Base-by-base conservation (phyloP, 2,113 vertebrate genomes). In the Calyptomena viridis region DNA sequence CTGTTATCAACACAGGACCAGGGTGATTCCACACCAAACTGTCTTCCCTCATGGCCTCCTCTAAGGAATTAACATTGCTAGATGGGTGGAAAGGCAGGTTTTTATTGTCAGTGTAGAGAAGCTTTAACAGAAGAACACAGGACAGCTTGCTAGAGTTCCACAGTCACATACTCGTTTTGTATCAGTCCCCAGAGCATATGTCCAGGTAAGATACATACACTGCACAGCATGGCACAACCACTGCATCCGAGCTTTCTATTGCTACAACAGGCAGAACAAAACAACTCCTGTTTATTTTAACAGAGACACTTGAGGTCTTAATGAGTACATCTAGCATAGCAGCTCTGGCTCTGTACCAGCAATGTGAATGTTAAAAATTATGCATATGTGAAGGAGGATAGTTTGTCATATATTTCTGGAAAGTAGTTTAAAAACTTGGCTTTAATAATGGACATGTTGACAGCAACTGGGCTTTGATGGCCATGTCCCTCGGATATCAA, bases 381-480 rank as follows among this genome's bases (percentile, higher is more conserved):
- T 75, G 88, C 37, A 58, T 95, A 80, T 93, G 76, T 84, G 92
- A 95, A 84, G 35, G 40, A 89, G 40, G 19, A 56, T n/a, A 95
- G 83, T 96, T 96, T 92, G 83, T 92, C 89, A 89, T 96, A 66
- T 75, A 78, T 92, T 96, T 96, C 86, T 97, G 96, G 93, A 94
- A 97, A 92, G 85, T 35, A 92, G 92, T 96, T 93, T 87, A 92
- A 93, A 97, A 96, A 93, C 69, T 96, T 96, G 94, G 92, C 90
- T 95, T 94, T 90, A 92, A 92, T 90, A 96, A 88, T 33, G 28
- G 64, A 37, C 68, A 89, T 84, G 95, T 35, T 93, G 93, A 96
- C 94, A 96, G 90, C 83, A 90, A 96, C 76, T 84, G 90, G 80
- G 66, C 90, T 97, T 96, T 84, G 83, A 93, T 93, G 86, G 88